Evolutionary conservation across 2,888 invertebrate species (phyloP).

Genomic region (Platynereis dumerilii): DNA sequence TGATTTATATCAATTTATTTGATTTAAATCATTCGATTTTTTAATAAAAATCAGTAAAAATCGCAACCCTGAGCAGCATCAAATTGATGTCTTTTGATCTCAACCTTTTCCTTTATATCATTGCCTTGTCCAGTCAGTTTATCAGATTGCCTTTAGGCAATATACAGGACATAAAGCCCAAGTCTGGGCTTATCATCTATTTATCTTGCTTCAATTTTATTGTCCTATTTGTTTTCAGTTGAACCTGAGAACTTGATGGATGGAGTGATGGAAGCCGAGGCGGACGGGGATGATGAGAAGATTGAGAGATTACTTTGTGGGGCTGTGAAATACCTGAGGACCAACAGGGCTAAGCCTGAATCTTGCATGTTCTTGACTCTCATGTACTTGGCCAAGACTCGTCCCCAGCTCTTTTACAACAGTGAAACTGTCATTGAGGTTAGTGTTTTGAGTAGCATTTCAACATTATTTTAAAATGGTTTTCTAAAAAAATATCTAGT

Average conservation of each 20-base stretch:
- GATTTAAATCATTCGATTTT: too few relatives aligned
- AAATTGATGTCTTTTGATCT: too few relatives aligned
- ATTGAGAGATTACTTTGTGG: constrained; percentile 85
- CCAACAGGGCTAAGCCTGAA: constrained; percentile 83
- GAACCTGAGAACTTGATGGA: constrained; percentile 81
- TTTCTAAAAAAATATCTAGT: not conserved
- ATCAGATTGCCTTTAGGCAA: too few relatives aligned
- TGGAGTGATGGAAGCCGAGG: constrained; percentile 77
- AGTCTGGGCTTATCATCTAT: too few relatives aligned
- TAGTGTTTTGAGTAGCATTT: constrained; percentile 45
- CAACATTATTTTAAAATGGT: constrained; percentile 2
- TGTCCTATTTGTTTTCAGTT: too few relatives aligned
- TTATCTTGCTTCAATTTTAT: too few relatives aligned
- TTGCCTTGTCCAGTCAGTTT: too few relatives aligned
- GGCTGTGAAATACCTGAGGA: constrained; percentile 80
- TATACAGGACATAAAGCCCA: too few relatives aligned
- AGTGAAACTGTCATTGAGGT: constrained; percentile 64
- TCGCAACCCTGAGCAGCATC: too few relatives aligned
- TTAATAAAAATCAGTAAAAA: too few relatives aligned
- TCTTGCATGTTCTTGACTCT: constrained; percentile 79
- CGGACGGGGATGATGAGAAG: constrained; percentile 76
- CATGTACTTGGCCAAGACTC: constrained; percentile 80
- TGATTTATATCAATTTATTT: too few relatives aligned
- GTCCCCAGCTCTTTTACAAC: constrained; percentile 69
- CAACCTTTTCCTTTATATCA: too few relatives aligned